Evolutionary conservation across 2,797 vertebrate genomes (phyloP).

Genomic region (Lepidocolaptes lacrymiger): DNA sequence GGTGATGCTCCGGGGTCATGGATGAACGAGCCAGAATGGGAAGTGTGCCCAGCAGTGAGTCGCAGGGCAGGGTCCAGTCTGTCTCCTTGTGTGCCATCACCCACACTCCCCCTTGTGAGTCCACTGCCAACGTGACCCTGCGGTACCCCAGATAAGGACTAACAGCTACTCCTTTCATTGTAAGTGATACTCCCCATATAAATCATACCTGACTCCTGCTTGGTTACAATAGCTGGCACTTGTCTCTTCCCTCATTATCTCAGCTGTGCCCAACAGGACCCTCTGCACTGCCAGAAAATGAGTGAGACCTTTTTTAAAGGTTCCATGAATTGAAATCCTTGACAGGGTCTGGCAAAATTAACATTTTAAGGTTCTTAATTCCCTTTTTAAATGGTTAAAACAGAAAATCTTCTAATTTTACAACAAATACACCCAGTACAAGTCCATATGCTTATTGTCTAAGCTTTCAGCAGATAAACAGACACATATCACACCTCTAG

Average conservation of each 20-base stretch:
- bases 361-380: background rate
- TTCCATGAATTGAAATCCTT: background rate
- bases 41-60: accelerated
- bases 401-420: background rate
- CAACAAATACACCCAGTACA: background rate
- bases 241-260: background rate
- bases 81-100: background rate
- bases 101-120: background rate
- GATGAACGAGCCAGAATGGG: too few species aligned
- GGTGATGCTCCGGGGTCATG: background rate
- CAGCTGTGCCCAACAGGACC: background rate
- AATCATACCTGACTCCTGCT: background rate
- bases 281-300: background rate
- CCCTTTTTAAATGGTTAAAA: background rate
- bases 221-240: background rate
- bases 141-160: background rate
- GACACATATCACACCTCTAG: background rate
- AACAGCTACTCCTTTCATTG: background rate
- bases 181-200: background rate
- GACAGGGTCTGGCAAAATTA: background rate
- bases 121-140: background rate
- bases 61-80: accelerated
- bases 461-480: background rate
- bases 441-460: background rate
- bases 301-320: background rate